A percentile compares a stretch with the other conserved stretches of the same genome.
phyloP scores from a whole-genome alignment of 2,113 vertebrate species.

The Acrocephalus kingi region DNA sequence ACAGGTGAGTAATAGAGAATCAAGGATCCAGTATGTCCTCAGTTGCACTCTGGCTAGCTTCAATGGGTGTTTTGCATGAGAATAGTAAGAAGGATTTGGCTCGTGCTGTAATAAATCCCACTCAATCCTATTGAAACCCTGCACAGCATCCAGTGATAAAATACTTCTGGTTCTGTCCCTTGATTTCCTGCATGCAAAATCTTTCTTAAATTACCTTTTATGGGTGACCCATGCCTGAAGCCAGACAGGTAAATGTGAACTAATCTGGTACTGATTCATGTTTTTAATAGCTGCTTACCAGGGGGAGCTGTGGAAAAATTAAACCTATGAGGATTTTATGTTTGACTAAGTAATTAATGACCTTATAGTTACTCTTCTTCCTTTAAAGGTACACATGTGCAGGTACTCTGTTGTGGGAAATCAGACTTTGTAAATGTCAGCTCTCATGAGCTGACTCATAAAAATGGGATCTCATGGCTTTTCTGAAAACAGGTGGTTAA shows the following conservation, averaged over 20 bases:
- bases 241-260: not conserved
- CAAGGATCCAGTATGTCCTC: not conserved
- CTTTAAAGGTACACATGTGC: not conserved
- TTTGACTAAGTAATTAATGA: not conserved
- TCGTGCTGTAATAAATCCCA: slow-evolving; percentile 18
- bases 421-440: not conserved
- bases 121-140: slow-evolving; percentile 16
- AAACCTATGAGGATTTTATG: not conserved
- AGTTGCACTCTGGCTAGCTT: slow-evolving; percentile 11
- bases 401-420: not conserved
- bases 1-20: not conserved
- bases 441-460: not conserved
- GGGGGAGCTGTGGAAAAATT: not conserved
- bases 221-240: not conserved
- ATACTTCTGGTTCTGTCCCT: not conserved
- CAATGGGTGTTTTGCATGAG: slow-evolving; percentile 23
- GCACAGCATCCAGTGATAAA: not conserved
- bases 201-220: not conserved
- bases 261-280: not conserved
- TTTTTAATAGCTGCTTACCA: not conserved
- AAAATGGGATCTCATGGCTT: not conserved
- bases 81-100: slow-evolving; percentile 54
- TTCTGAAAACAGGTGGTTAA: not conserved
- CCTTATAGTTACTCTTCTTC: not conserved
- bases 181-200: not conserved